Evolutionary conservation across 2,888 invertebrate genomes (phyloP), one percentile per base, ranked within the genome.

Genomic region (Spodoptera littoralis): DNA sequence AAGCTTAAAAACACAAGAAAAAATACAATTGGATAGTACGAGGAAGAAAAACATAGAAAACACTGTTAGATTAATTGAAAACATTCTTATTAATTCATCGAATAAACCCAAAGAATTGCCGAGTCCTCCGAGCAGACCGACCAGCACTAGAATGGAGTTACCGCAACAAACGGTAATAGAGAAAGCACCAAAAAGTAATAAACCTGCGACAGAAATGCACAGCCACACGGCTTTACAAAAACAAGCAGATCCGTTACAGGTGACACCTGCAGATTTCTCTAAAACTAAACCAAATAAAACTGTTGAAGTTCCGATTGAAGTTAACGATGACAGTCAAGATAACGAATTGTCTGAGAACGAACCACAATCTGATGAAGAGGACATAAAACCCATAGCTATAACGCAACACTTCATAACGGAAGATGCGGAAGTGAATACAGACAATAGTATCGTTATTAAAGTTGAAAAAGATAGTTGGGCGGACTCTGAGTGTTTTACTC

Each of bases 21-120:
- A 61, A 47, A 43, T 79, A 4, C 64, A 76, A 36, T 55, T 84
- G 0, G 84, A 84, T n/a, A 80, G 84, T 42, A 84, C 82, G 1
- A 84, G 89, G 60, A 79, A 91, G 12, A 85, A 89, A 79, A 92
- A 91, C 60, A 81, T 92, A 36, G 92, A 92, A 69, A 90, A 91
- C 42, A 92, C 92, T 0, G 90, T 92, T 0, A 89, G 87, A 70
- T 72, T 92, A 59, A 92, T 92, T 59, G 92, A 92, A 73, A 88
- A 90, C 54, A 90, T 92, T 22, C 75, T 92, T 41, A 88, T 86
- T 13, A 86, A 86, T 47, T 84, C 83, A 3, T 80, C 85, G 0
- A 84, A 81, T 53, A 76, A 78, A 13, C 75, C 78, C 6, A 78
- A 54, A 54, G 65, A 71, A 22, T 18, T 53, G 1, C 46, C 47